These are phyloP conservation scores for Pseudomyrmex pallidus DNA, from an alignment of 1,140 invertebrate genomes.

Conservation along the genomic window DNA sequence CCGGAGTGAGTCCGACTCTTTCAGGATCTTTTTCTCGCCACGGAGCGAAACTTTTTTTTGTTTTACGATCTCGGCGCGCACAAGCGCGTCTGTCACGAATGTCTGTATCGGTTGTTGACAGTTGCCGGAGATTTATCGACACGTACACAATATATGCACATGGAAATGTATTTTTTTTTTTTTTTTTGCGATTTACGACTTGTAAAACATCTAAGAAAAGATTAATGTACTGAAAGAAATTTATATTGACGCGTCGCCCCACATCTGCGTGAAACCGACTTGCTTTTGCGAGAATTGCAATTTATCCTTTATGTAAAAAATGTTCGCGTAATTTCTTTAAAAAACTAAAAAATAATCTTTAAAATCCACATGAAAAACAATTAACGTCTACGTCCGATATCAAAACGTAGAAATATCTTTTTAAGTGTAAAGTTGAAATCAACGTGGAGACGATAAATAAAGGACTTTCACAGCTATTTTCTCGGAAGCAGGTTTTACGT, in stretches of 20 bases:
- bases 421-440: conserved; percentile 28
- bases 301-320: too few relatives aligned
- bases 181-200: not conserved
- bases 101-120: conserved; percentile 2
- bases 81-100: conserved; percentile 45
- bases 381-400: not conserved
- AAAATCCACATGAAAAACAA: not conserved
- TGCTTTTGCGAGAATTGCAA: too few relatives aligned
- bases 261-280: not conserved
- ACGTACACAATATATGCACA: not conserved
- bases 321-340: not conserved
- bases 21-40: conserved; percentile 24
- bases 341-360: not conserved
- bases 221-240: not conserved
- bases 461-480: not conserved
- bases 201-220: not conserved
- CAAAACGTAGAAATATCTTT: conserved; percentile 28
- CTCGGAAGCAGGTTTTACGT: conserved; percentile 23
- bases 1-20: conserved; percentile 6
- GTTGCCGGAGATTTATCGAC: not conserved
- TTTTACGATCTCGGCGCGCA: conserved; percentile 36
- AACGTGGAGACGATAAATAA: conserved; percentile 37
- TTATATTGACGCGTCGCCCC: not conserved
- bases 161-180: not conserved
- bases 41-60: not conserved